These are phyloP conservation scores for Gnathonemus echidnorhynchus DNA, from an alignment of 2,113 vertebrate genomes.

Conservation along the genomic window DNA sequence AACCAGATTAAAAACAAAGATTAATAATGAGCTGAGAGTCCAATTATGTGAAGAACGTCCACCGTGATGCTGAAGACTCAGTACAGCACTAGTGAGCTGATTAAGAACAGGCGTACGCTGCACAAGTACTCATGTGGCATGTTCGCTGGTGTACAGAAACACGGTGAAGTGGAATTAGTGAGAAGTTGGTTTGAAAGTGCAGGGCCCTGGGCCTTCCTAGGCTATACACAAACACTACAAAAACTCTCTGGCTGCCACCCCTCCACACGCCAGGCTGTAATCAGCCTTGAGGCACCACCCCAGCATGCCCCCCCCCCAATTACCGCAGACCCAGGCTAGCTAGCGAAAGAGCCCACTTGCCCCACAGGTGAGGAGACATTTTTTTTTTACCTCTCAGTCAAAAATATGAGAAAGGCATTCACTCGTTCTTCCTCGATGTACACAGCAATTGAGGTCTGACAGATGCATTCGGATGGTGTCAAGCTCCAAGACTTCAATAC, in stretches of 20 bases:
- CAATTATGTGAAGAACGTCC: neutral
- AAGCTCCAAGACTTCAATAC: neutral
- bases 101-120: neutral
- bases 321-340: neutral
- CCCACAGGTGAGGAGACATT: neutral
- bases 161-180: neutral
- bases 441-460: neutral
- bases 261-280: conserved; percentile 34
- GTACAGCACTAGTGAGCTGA: neutral
- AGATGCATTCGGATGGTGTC: neutral
- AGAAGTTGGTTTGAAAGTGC: neutral
- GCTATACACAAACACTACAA: conserved; percentile 1
- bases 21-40: neutral
- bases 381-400: neutral
- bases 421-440: neutral
- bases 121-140: neutral
- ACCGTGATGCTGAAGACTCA: neutral
- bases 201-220: neutral
- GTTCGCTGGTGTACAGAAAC: neutral
- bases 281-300: conserved; percentile 37
- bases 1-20: neutral
- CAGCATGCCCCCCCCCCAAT: neutral
- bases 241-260: conserved; percentile 22
- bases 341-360: neutral
- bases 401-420: neutral